Evolutionary conservation across 2,888 invertebrate species (phyloP).

Genomic region (Malthinus seriepunctatus): DNA sequence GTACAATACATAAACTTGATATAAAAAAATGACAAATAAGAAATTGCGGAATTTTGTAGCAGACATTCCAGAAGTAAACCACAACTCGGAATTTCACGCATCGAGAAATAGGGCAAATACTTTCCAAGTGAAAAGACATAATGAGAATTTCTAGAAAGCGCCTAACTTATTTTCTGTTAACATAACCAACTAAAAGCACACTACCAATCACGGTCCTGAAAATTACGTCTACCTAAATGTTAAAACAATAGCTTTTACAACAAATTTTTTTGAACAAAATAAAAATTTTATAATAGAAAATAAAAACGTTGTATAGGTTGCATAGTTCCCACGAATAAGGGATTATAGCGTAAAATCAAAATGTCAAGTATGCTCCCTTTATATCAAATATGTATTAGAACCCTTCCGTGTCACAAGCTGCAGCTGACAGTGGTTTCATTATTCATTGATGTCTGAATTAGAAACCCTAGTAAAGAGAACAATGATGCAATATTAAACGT

Average conservation of each 20-base stretch:
- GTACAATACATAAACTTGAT: too few relatives aligned
- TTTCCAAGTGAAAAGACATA: conserved; percentile 27
- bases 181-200: too few relatives aligned
- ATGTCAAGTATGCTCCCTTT: conserved; percentile 23
- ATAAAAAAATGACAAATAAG: conserved; percentile 1
- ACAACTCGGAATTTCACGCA: conserved; percentile 26
- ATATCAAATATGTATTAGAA: conserved; percentile 27
- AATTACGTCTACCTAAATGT: too few relatives aligned
- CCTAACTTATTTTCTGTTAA: conserved; percentile 12
- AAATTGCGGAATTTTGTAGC: conserved; percentile 22
- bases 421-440: conserved; percentile 24
- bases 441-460: conserved; percentile 22
- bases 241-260: too few relatives aligned
- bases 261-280: too few relatives aligned
- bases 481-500: conserved; percentile 8
- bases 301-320: not conserved
- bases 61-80: conserved; percentile 25
- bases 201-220: too few relatives aligned
- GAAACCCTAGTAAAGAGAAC: conserved; percentile 12
- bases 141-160: conserved; percentile 25
- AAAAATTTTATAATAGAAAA: too few relatives aligned
- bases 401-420: conserved; percentile 26
- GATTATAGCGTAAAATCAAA: conserved; percentile 20
- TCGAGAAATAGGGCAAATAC: conserved; percentile 25
- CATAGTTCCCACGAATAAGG: conserved; percentile 16